Evolutionary conservation across 2,888 invertebrate species (phyloP).

Genomic region (Aethes cnicana): DNA sequence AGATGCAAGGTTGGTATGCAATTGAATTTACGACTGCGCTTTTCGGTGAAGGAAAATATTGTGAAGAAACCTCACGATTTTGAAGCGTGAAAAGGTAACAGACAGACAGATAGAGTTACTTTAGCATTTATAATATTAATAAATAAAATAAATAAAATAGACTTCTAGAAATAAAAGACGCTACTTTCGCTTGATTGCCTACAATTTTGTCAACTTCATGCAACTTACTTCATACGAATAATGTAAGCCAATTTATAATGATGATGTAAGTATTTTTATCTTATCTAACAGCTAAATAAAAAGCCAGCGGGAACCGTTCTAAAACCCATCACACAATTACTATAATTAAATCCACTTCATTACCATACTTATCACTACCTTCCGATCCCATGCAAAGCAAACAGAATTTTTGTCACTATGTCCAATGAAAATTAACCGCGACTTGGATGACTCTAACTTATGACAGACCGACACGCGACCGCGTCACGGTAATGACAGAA

Average conservation of each 20-base stretch:
- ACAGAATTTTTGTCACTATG: conserved; percentile 81
- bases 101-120: too few relatives aligned
- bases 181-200: too few relatives aligned
- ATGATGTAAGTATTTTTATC: conserved; percentile 20
- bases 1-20: too few relatives aligned
- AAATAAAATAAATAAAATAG: too few relatives aligned
- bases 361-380: conserved; percentile 64
- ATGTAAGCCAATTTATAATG: conserved; percentile 1
- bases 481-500: conserved; percentile 78
- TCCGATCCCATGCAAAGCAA: conserved; percentile 64
- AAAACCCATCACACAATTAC: conserved; percentile 58
- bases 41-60: too few relatives aligned
- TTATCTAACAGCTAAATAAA: conserved; percentile 36
- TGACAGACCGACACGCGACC: conserved; percentile 72
- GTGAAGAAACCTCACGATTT: too few relatives aligned
- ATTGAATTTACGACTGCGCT: too few relatives aligned
- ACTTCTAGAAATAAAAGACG: too few relatives aligned
- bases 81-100: too few relatives aligned
- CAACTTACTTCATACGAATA: not conserved
- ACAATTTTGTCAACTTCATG: too few relatives aligned
- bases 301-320: conserved; percentile 63
- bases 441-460: conserved; percentile 69
- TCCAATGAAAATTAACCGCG: conserved; percentile 76
- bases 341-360: conserved; percentile 62
- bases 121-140: too few relatives aligned